phyloP scores from a whole-genome alignment of 2,797 vertebrate genomes.

The Gallinago stenura region DNA sequence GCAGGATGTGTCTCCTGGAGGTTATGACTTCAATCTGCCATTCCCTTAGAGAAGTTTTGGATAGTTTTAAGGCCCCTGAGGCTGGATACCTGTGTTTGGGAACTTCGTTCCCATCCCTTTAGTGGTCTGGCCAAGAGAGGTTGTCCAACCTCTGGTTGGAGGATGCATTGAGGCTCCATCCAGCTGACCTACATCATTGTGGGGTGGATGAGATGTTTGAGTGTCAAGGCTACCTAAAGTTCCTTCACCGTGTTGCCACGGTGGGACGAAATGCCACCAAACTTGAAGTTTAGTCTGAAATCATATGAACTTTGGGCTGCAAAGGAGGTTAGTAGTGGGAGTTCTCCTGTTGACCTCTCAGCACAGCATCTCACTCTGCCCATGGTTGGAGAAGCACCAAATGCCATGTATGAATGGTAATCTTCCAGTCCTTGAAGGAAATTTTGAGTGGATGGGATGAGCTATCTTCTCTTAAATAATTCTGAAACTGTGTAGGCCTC shows the following conservation, averaged over 20 bases:
- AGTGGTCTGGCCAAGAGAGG: neutral
- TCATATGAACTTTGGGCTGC: neutral
- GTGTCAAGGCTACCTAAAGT: neutral
- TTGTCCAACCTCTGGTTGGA: rapidly evolving
- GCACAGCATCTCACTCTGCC: neutral
- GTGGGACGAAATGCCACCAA: neutral
- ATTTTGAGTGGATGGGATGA: rapidly evolving
- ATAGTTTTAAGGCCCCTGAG: neutral
- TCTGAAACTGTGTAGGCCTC: neutral
- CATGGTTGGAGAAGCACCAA: neutral
- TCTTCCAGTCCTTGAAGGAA: neutral
- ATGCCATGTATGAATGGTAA: neutral
- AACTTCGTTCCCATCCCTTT: neutral
- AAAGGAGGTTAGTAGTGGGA: neutral
- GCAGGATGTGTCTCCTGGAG: neutral
- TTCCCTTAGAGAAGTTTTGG: neutral
- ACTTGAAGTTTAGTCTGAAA: neutral
- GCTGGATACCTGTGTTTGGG: neutral
- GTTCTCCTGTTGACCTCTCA: neutral
- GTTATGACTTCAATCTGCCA: neutral
- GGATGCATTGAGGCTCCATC: rapidly evolving
- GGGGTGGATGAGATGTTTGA: neutral
- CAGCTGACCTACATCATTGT: rapidly evolving
- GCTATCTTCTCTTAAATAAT: neutral
- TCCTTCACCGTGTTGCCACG: rapidly evolving